phyloP scores from a whole-genome alignment of 2,797 vertebrate genomes.

The Psittacula derbiana region DNA sequence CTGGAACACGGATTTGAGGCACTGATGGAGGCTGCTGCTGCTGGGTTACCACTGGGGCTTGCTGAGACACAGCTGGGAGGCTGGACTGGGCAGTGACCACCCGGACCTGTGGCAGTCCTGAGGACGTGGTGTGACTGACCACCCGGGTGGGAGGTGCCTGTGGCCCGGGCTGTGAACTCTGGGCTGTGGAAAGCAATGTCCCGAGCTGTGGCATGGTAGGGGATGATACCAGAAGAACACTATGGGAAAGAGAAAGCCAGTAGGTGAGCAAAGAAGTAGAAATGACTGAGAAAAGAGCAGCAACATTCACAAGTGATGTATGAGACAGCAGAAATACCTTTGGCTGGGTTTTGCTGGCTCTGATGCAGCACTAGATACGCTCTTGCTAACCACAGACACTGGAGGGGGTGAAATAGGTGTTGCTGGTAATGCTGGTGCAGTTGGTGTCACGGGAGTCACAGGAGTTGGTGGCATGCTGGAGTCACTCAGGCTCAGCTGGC shows the following conservation, averaged over 20 bases:
- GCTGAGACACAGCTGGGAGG: slow-evolving; percentile 79
- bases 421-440: slow-evolving; percentile 86
- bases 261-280: not conserved
- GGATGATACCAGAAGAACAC: slow-evolving; percentile 92
- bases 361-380: slow-evolving; percentile 62
- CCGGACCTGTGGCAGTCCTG: slow-evolving; percentile 88
- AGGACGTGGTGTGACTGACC: slow-evolving; percentile 81
- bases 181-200: slow-evolving; percentile 84
- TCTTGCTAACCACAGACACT: slow-evolving; percentile 82
- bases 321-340: slow-evolving; percentile 74
- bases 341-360: slow-evolving; percentile 88
- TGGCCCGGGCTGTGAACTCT: slow-evolving; percentile 75
- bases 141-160: slow-evolving; percentile 79
- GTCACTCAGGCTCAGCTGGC: slow-evolving; percentile 79
- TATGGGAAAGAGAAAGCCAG: slow-evolving; percentile 8
- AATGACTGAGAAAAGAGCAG: not conserved
- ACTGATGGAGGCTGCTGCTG: slow-evolving; percentile 76
- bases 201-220: slow-evolving; percentile 93
- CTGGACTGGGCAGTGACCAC: slow-evolving; percentile 87
- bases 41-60: slow-evolving; percentile 77
- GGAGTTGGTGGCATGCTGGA: slow-evolving; percentile 86
- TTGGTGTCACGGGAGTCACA: slow-evolving; percentile 83
- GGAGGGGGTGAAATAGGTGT: slow-evolving; percentile 80
- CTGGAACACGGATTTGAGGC: slow-evolving; percentile 89
- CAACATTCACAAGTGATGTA: accelerated